Base-by-base conservation (phyloP, 2,113 vertebrate genomes). In the Amphilophus citrinellus region DNA sequence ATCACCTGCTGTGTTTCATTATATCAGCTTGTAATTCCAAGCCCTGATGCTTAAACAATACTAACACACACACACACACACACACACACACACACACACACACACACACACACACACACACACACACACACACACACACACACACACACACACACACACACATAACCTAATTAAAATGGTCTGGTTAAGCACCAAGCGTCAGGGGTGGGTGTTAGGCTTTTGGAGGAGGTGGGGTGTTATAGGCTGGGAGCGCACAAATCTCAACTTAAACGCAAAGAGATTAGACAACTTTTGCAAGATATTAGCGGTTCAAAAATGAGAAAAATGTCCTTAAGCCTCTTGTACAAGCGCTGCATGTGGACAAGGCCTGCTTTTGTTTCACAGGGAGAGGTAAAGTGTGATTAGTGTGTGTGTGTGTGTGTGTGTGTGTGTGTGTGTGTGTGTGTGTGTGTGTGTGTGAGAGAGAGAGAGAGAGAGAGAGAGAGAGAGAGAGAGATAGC, bases 261-360 rank as follows among this genome's bases (percentile, higher is more conserved):
- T 95, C 96, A 97, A 97, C 96, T 98, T 97, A 98, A 97, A 97
- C 94, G 92, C 97, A 96, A 97, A 98, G 97, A 97, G 97, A 98
- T 99, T 98, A 99, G 95, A 95, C 96, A 96, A 97, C 96, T 96
- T 97, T 96, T 97, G 94, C 96, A 96, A 97, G 97, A 98, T 97
- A 97, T 99, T 98, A 99, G 98, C 98, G 96, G 97, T 96, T 98
- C 96, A 99, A 97, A 99, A 98, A 99, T 99, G 97, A 98, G 97
- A 99, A 99, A 99, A 99, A 99, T 99, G 97, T 96, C 94, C 95
- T 89, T 99, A 99, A 99, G 98, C 98, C 95, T 94, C 94, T 97
- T 95, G 92, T 96, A 96, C 92, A 96, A 95, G 96, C 81, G 89
- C 94, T 84, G 87, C 86, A 88, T 82, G 85, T 78, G 94, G 94